These are phyloP conservation scores for Hiodon tergisus DNA, from an alignment of 2,113 vertebrate genomes.

Conservation along the genomic window DNA sequence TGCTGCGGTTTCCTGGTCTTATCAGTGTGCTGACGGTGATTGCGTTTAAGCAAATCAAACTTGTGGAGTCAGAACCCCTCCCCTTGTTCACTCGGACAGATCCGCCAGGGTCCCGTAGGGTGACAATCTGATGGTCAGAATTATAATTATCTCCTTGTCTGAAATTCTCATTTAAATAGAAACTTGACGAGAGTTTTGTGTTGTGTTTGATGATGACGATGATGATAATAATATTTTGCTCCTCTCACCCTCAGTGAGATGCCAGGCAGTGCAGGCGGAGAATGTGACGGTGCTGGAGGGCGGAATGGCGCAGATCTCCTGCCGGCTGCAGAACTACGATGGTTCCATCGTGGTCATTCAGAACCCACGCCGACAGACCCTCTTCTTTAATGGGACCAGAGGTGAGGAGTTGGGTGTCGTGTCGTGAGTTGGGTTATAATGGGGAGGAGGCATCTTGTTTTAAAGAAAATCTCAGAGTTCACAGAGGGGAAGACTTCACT, in stretches of 20 bases:
- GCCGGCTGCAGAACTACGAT: conserved; percentile 82
- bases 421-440: background rate
- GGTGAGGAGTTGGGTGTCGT: conserved; percentile 51
- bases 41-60: too few species aligned
- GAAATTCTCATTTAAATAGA: background rate
- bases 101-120: too few species aligned
- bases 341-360: conserved; percentile 90
- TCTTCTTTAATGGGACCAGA: conserved; percentile 87
- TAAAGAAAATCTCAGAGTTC: too few species aligned
- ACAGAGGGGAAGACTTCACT: too few species aligned
- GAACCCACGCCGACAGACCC: conserved; percentile 82
- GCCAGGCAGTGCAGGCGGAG: conserved; percentile 84
- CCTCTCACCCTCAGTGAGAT: conserved; percentile 48
- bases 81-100: too few species aligned
- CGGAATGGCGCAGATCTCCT: conserved; percentile 82
- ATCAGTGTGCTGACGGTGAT: too few species aligned
- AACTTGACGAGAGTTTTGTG: background rate
- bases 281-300: conserved; percentile 85
- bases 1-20: too few species aligned
- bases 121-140: background rate
- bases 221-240: conserved; percentile 6
- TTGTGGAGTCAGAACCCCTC: too few species aligned
- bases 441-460: background rate
- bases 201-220: too few species aligned
- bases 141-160: background rate